phyloP scores from a whole-genome alignment of 1,140 invertebrate genomes.

The Pogonomyrmex barbatus region DNA sequence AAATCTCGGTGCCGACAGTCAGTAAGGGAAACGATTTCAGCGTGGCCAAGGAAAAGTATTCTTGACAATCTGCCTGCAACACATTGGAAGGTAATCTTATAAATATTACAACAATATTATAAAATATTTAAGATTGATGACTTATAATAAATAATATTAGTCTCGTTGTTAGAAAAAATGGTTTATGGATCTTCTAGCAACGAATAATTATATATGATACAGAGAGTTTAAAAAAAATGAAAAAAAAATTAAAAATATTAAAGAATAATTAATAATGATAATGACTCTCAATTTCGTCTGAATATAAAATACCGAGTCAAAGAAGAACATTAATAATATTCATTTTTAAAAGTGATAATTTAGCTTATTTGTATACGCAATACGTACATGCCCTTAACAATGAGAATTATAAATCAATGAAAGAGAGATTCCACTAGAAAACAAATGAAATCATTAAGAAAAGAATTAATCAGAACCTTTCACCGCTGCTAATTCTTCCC shows the following conservation, averaged over 20 bases:
- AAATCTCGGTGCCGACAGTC: neutral
- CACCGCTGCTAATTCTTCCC: slow-evolving; percentile 62
- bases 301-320: neutral
- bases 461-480: slow-evolving; percentile 68
- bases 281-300: neutral
- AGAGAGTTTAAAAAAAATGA: neutral
- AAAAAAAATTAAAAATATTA: too few relatives aligned
- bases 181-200: neutral
- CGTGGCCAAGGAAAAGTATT: neutral
- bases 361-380: neutral
- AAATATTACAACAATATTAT: neutral
- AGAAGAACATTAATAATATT: neutral
- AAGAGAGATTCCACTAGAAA: slow-evolving; percentile 24
- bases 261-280: neutral
- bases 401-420: slow-evolving; percentile 22
- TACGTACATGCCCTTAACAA: neutral
- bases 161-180: neutral
- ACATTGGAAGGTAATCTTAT: too few relatives aligned
- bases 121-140: neutral
- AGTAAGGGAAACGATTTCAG: neutral
- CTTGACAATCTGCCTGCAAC: neutral
- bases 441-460: slow-evolving; percentile 57
- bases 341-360: neutral
- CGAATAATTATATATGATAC: neutral
- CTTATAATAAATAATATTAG: neutral